These are phyloP conservation scores for Oreochromis tanganicae DNA, from an alignment of 2,113 vertebrate genomes.

Conservation along the genomic window DNA sequence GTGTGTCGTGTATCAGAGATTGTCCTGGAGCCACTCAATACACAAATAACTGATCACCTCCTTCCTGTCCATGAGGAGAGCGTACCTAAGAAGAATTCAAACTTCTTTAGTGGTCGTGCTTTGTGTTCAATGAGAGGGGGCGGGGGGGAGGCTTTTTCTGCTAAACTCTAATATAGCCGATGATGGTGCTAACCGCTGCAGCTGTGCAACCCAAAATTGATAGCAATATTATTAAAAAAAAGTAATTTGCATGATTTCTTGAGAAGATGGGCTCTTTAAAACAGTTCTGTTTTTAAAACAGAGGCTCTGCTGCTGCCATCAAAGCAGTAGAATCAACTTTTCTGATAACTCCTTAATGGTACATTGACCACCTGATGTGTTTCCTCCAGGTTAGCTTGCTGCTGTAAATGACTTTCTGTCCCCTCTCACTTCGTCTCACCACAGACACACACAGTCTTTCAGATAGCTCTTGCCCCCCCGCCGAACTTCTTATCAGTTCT, in stretches of 20 bases:
- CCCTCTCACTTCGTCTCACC: background rate
- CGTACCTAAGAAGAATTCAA: background rate
- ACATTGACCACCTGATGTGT: conserved; percentile 23
- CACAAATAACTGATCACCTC: conserved; percentile 36
- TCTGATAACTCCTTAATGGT: conserved; percentile 5
- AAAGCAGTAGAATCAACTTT: background rate
- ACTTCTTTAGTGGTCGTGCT: background rate
- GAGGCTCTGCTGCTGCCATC: background rate
- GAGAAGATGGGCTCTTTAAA: background rate
- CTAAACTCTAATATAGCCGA: background rate
- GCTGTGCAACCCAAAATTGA: background rate
- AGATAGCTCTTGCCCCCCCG: background rate
- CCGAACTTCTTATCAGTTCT: background rate
- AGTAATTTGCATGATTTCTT: background rate
- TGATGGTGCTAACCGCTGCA: background rate
- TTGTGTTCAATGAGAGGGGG: background rate
- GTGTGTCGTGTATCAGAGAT: conserved; percentile 27
- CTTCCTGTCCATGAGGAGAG: background rate
- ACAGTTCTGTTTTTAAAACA: background rate
- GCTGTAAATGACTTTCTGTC: conserved; percentile 9
- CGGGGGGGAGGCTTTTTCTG: background rate
- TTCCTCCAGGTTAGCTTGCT: background rate
- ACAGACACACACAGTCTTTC: background rate
- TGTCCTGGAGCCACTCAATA: conserved; percentile 11
- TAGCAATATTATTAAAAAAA: background rate